Evolutionary conservation across 2,888 invertebrate genomes (phyloP).

Genomic region (Conchocele bisecta): DNA sequence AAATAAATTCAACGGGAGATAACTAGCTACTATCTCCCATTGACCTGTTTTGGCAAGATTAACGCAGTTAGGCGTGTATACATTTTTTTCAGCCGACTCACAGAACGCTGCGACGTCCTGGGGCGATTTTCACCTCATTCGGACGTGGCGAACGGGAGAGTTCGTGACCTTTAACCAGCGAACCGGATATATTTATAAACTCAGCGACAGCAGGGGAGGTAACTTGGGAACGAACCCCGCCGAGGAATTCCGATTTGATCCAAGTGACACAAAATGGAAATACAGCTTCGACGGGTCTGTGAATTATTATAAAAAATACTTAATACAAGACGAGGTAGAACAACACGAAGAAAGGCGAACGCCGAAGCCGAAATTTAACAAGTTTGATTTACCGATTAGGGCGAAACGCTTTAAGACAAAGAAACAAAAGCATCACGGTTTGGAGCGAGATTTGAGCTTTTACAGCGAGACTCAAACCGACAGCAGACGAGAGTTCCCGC

Average conservation of each 20-base stretch:
- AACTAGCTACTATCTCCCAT: too few species aligned
- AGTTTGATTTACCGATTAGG: too few species aligned
- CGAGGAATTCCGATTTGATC: conserved; percentile 31
- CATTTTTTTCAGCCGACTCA: too few species aligned
- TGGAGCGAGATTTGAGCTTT: neutral
- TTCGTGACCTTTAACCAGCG: conserved; percentile 43
- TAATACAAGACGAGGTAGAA: conserved; percentile 49
- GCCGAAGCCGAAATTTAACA: too few species aligned
- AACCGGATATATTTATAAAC: conserved; percentile 33
- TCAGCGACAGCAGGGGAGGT: conserved; percentile 25
- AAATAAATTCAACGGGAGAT: too few species aligned
- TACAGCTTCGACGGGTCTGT: conserved; percentile 35
- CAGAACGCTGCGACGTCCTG: too few species aligned
- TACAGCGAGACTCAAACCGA: neutral
- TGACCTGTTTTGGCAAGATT: too few species aligned
- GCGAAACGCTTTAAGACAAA: too few species aligned
- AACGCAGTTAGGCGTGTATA: too few species aligned
- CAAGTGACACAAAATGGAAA: conserved; percentile 40
- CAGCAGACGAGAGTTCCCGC: too few species aligned
- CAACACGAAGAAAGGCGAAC: too few species aligned
- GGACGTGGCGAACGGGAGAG: conserved; percentile 41
- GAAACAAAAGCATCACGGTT: neutral
- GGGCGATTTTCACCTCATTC: conserved; percentile 24
- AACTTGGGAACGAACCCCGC: neutral
- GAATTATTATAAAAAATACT: conserved; percentile 47